Evolutionary conservation across 2,113 vertebrate genomes (phyloP).

Genomic region (Mus musculus): GRCm39 chr4:109317001-109317500

Average conservation of each 20-base stretch:
- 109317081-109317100: constrained; percentile 35
- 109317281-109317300: background rate
- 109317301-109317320: constrained; percentile 47
- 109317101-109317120: constrained; percentile 52
- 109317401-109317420: background rate
- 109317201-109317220: background rate
- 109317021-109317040: background rate
- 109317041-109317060: constrained; percentile 60
- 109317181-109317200: background rate
- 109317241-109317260: background rate
- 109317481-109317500: background rate
- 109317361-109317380: constrained; percentile 59
- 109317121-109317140: constrained; percentile 8
- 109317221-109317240: background rate
- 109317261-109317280: constrained; percentile 33
- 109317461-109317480: background rate
- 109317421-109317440: background rate
- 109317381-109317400: background rate
- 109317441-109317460: background rate
- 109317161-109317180: constrained; percentile 47
- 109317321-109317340: constrained; percentile 16
- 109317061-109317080: constrained; percentile 46
- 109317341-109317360: constrained; percentile 51
- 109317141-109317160: background rate
- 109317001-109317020: background rate